Conservation (phyloP, 2,113 vertebrate species). For the Lynx canadensis region DNA sequence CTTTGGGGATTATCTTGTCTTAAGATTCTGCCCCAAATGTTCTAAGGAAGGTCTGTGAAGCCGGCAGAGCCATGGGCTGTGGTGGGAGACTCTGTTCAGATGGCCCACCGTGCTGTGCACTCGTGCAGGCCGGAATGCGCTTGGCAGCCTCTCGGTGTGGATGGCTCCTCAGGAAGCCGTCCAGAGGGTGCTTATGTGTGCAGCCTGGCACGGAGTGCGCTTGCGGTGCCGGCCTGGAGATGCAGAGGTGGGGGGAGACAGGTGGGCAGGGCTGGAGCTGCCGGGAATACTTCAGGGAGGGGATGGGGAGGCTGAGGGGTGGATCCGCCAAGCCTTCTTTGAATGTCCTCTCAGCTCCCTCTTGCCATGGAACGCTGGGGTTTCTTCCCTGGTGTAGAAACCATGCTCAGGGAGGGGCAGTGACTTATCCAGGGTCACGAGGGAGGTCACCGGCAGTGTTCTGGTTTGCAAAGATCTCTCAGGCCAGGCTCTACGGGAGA, state of each 20-base stretch:
- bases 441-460: not conserved
- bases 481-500: not conserved
- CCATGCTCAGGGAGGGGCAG: not conserved
- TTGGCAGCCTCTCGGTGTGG: not conserved
- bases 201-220: not conserved
- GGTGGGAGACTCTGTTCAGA: not conserved
- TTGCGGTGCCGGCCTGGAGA: not conserved
- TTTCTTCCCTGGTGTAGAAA: not conserved
- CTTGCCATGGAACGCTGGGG: fast-evolving
- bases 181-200: not conserved
- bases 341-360: not conserved
- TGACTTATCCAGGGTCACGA: not conserved
- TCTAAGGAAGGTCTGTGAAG: not conserved
- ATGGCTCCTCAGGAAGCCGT: not conserved
- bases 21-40: not conserved
- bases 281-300: constrained; percentile 23
- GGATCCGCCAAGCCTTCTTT: not conserved
- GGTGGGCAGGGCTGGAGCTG: not conserved
- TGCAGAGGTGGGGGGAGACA: not conserved
- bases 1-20: not conserved
- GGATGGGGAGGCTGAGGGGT: not conserved
- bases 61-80: not conserved
- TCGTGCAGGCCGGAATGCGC: not conserved
- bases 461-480: not conserved
- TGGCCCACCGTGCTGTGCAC: not conserved